A percentile compares a stretch with the other conserved stretches of the same genome.
phyloP scores from a whole-genome alignment of 92 coral and sea anemone genomes.

The Micromussa lordhowensis region DNA sequence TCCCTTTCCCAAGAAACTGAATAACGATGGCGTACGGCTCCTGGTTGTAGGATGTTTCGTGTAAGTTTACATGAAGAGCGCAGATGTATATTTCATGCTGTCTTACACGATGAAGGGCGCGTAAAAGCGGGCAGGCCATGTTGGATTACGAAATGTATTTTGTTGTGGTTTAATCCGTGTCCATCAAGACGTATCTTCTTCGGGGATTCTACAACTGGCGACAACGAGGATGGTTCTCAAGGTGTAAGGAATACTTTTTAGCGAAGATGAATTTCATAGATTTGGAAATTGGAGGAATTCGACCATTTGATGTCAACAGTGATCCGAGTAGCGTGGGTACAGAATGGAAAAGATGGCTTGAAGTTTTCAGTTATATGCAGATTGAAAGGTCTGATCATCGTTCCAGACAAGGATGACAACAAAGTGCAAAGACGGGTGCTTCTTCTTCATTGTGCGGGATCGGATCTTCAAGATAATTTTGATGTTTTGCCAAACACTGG shows the following conservation, averaged over 20 bases:
- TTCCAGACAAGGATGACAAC: slow-evolving; percentile 61
- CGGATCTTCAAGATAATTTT: slow-evolving; percentile 76
- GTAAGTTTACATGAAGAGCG: too few relatives aligned
- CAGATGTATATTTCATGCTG: too few relatives aligned
- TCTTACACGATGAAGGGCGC: too few relatives aligned
- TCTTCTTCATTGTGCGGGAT: slow-evolving; percentile 63
- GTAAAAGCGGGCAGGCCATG: too few relatives aligned
- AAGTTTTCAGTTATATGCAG: slow-evolving; percentile 69
- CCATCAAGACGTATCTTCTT: background rate
- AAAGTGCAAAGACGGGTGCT: slow-evolving; percentile 67
- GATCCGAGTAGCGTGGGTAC: slow-evolving; percentile 67
- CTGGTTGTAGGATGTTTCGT: too few relatives aligned
- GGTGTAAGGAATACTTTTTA: slow-evolving; percentile 12
- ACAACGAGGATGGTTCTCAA: slow-evolving; percentile 41
- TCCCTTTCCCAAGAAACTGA: too few relatives aligned
- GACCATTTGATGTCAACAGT: slow-evolving; percentile 61
- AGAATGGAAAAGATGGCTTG: slow-evolving; percentile 71
- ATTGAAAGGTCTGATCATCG: slow-evolving; percentile 59
- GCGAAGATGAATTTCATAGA: background rate
- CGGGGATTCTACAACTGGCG: slow-evolving; percentile 48
- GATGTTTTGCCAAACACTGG: slow-evolving; percentile 38
- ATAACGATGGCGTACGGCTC: too few relatives aligned
- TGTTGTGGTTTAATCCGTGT: too few relatives aligned
- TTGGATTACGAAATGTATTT: too few relatives aligned
- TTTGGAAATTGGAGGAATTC: slow-evolving; percentile 53